Percentiles rank a stretch among this genome's conserved stretches.
phyloP scores from a whole-genome alignment of 2,888 invertebrate species.

The Habrosyne pyritoides region DNA sequence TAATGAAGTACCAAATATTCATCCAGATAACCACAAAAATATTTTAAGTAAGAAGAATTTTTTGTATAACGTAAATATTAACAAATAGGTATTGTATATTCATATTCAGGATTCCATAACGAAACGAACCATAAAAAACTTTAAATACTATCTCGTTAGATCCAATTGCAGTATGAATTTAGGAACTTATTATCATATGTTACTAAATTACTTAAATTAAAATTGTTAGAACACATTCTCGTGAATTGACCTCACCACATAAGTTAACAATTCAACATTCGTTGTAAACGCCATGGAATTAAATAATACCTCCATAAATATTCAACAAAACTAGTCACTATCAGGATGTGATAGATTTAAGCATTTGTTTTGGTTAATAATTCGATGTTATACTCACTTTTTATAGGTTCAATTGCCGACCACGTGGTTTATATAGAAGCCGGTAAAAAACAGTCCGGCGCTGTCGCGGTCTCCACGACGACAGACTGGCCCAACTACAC shows the following conservation, averaged over 20 bases:
- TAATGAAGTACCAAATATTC: no score
- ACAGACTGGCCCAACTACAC: slow-evolving; percentile 55
- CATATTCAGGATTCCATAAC: background rate
- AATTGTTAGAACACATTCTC: background rate
- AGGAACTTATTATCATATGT: background rate
- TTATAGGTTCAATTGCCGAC: slow-evolving; percentile 61
- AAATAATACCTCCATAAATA: background rate
- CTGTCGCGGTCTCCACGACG: slow-evolving; percentile 70
- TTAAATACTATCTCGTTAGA: background rate
- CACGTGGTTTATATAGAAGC: slow-evolving; percentile 63
- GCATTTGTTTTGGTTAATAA: slow-evolving; percentile 24
- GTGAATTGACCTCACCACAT: background rate
- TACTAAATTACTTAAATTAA: background rate
- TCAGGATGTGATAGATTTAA: slow-evolving; percentile 6
- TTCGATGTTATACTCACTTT: slow-evolving; percentile 58
- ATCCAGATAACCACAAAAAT: background rate
- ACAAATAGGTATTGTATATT: no score
- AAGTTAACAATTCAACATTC: background rate
- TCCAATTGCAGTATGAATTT: background rate
- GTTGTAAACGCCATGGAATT: background rate
- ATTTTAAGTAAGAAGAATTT: background rate
- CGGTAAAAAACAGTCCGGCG: slow-evolving; percentile 55
- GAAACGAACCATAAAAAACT: background rate
- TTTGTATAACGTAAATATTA: no score
- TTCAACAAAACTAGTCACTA: background rate